Evolutionary conservation across 53 echinoderm and acorn worm genomes (phyloP), one percentile per base, ranked within the genome.

Genomic region (Holothuria leucospilota): DNA sequence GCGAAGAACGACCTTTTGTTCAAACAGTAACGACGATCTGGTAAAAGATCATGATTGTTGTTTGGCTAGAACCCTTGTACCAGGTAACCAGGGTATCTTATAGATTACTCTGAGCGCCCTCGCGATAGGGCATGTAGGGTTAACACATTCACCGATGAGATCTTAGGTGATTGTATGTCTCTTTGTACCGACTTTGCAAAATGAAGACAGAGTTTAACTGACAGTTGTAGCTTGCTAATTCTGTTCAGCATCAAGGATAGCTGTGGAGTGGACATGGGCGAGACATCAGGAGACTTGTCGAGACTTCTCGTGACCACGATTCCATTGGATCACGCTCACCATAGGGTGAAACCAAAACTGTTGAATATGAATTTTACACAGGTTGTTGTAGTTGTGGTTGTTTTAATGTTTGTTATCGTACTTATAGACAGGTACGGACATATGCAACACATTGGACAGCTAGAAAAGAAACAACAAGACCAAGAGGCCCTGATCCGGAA

Each of bases 241-340:
- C 15, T 56, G 18, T 56, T 56, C 75, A 75, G 24, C 49, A 75
- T 75, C 53, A 75, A 46, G 23, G 75, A 51, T 75, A 75, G 75
- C 75, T 75, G 75, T 52, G 75, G 52, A 51, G 51, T 75, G 51
- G 51, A 51, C 75, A 51, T 75, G 75, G 24, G 52, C n/a, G 25
- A 25, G 20, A 51, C 46, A 75, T 75, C 75, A 1, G 41, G 13
- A 27, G 51, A 75, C n/a, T 13, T 52, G 53, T 12, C 51, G 51
- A 51, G 20, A 12, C 7, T 24, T 15, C 49, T 51, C 53, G 51
- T 51, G 75, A 75, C 75, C 49, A 75, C 75, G 25, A 51, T 51
- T 49, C 53, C 75, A 52, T 52, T 25, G 21, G 75, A 75, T 75
- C 51, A 49, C 26, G 26, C 75, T 20, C 26, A 23, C 1, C 27